Conservation (phyloP, 2,113 vertebrate genomes). For the Dasyornis broadbenti region DNA sequence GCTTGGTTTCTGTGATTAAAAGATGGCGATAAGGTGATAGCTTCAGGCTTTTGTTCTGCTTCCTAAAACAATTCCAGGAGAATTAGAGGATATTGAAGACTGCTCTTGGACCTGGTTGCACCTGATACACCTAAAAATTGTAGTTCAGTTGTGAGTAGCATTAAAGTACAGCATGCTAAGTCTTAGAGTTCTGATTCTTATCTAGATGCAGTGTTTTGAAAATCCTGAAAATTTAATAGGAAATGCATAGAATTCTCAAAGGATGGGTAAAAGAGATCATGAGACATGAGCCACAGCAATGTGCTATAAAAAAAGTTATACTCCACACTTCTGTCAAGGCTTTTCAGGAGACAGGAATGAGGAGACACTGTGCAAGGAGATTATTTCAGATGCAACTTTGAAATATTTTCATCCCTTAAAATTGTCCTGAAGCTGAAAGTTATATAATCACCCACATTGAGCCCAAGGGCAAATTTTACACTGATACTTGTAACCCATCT, state of each 20-base stretch:
- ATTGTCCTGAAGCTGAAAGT: neutral
- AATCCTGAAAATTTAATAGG: neutral
- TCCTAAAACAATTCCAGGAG: neutral
- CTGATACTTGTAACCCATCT: neutral
- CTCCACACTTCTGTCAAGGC: fast-evolving
- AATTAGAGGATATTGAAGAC: neutral
- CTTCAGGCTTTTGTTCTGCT: neutral
- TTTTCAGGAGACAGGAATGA: neutral
- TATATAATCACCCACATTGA: neutral
- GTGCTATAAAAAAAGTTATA: neutral
- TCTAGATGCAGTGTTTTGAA: neutral
- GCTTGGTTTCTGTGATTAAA: neutral
- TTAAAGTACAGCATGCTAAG: neutral
- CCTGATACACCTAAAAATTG: neutral
- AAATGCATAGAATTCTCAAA: neutral
- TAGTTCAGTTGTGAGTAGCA: neutral
- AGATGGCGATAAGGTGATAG: neutral
- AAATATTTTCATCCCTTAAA: neutral
- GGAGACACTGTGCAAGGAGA: neutral
- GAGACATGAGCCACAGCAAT: neutral
- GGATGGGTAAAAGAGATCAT: neutral
- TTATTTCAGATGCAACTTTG: neutral
- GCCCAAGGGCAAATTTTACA: neutral
- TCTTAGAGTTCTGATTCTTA: neutral
- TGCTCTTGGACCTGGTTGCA: neutral